Evolutionary conservation across 2,888 invertebrate genomes (phyloP).

Genomic region (Limenitis camilla): DNA sequence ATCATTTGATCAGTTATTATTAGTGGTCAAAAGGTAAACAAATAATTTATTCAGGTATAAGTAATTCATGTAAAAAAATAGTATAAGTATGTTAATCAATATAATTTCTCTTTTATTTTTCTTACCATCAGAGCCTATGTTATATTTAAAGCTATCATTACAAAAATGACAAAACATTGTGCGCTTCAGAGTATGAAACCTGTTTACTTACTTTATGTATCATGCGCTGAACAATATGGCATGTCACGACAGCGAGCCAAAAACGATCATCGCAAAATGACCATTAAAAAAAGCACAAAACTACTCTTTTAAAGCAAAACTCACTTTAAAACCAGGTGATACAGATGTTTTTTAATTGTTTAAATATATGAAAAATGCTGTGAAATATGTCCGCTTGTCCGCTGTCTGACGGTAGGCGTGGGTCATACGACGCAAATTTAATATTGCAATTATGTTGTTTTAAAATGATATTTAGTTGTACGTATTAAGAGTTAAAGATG

Average conservation of each 20-base stretch:
- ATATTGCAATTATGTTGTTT: slow-evolving; percentile 38
- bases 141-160: slow-evolving; percentile 39
- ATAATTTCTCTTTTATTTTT: too few relatives aligned
- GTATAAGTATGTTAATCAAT: too few relatives aligned
- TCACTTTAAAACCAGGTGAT: slow-evolving; percentile 39
- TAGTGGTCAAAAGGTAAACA: too few relatives aligned
- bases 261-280: slow-evolving; percentile 53
- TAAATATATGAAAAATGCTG: slow-evolving; percentile 40
- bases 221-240: slow-evolving; percentile 68
- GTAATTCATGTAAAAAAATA: too few relatives aligned
- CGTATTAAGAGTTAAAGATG: slow-evolving; percentile 38
- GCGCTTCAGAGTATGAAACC: slow-evolving; percentile 49
- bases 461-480: slow-evolving; percentile 43
- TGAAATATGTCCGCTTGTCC: slow-evolving; percentile 68
- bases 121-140: too few relatives aligned
- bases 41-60: too few relatives aligned
- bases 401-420: slow-evolving; percentile 62
- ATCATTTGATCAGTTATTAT: too few relatives aligned
- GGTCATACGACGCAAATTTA: slow-evolving; percentile 52
- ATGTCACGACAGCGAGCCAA: slow-evolving; percentile 64
- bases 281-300: slow-evolving; percentile 36
- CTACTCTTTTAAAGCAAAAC: slow-evolving; percentile 28
- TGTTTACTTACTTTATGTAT: slow-evolving; percentile 65
- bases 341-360: slow-evolving; percentile 38
- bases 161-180: slow-evolving; percentile 51